phyloP scores from a whole-genome alignment of 2,113 vertebrate genomes.

The Cyphomyrus discorhynchus region DNA sequence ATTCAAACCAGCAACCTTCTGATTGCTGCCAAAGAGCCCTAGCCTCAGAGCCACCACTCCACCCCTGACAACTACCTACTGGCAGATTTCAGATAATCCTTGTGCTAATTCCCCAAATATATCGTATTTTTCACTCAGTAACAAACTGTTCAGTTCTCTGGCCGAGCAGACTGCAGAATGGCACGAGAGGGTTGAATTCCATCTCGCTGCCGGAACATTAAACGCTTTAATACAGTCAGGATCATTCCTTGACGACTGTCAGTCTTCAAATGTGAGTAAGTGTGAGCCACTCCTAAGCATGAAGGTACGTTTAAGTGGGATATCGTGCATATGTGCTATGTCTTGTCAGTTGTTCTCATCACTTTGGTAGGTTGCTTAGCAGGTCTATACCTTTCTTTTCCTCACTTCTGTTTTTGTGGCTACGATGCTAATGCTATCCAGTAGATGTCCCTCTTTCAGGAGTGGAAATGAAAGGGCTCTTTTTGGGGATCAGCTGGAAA shows the following conservation, averaged over 20 bases:
- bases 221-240: not conserved
- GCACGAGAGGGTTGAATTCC: not conserved
- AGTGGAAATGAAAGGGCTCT: not conserved
- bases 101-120: not conserved
- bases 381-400: not conserved
- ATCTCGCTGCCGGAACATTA: not conserved
- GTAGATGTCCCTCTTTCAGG: not conserved
- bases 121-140: not conserved
- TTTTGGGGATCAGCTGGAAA: not conserved
- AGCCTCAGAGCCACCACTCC: too few relatives aligned
- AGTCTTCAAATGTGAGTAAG: not conserved
- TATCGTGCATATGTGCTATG: not conserved
- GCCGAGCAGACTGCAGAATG: not conserved
- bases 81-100: not conserved
- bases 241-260: not conserved
- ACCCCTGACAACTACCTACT: too few relatives aligned
- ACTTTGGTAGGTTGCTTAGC: not conserved
- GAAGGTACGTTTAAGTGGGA: not conserved
- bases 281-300: not conserved
- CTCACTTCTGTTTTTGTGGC: not conserved
- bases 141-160: not conserved
- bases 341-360: not conserved
- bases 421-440: not conserved
- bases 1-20: too few relatives aligned
- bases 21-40: too few relatives aligned